phyloP scores from a whole-genome alignment of 2,888 invertebrate species.

The Dryobotodes eremita region DNA sequence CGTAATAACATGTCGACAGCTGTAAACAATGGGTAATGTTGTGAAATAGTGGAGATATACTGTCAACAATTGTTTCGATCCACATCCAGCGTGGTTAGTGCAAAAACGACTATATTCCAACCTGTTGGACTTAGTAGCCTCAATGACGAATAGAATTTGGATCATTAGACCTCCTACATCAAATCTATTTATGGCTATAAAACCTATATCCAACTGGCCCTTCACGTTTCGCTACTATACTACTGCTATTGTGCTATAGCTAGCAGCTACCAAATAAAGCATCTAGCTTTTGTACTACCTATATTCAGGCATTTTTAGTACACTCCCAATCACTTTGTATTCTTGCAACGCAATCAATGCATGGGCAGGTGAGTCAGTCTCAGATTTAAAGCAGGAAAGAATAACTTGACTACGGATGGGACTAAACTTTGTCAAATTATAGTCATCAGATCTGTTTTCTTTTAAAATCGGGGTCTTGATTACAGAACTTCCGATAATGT shows the following conservation, averaged over 20 bases:
- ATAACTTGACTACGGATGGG: neutral
- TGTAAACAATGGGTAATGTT: constrained; percentile 17
- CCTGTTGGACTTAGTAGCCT: neutral
- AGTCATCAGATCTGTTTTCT: neutral
- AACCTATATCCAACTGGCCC: neutral
- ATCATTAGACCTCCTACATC: constrained; percentile 29
- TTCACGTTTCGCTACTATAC: neutral
- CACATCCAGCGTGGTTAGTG: neutral
- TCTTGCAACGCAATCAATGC: neutral
- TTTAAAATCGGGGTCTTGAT: neutral
- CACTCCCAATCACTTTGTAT: constrained; percentile 17
- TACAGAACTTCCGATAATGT: neutral
- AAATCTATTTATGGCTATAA: constrained; percentile 22
- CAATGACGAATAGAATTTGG: neutral
- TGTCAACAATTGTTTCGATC: constrained; percentile 18
- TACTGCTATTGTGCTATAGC: neutral
- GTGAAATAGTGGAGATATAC: constrained; percentile 23
- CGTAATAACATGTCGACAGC: constrained; percentile 12
- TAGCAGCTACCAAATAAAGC: neutral
- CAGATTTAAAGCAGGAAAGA: constrained; percentile 3
- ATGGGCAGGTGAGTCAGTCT: constrained; percentile 6
- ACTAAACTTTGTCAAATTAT: neutral
- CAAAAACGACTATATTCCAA: neutral
- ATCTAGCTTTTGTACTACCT: neutral
- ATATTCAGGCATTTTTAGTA: neutral